Percentiles rank a stretch among this genome's conserved stretches.
Evolutionary conservation across 53 echinoderm and acorn worm genomes (phyloP).

Genomic region (Astropecten irregularis): DNA sequence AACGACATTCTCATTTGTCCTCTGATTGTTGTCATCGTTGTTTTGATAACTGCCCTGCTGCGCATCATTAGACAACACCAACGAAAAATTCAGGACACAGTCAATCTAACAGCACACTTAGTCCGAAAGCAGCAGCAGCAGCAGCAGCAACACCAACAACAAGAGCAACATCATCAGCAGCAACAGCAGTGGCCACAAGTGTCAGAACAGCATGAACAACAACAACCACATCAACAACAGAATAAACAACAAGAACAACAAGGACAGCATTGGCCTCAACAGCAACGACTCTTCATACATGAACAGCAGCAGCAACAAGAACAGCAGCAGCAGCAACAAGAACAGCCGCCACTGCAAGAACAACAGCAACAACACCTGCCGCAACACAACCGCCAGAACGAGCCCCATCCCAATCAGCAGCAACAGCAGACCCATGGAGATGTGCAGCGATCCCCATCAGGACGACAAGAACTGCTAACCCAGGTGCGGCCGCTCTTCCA

Average conservation of each 20-base stretch:
- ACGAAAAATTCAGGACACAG: conserved; percentile 8
- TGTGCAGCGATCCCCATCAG: no score
- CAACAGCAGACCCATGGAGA: neutral
- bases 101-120: neutral
- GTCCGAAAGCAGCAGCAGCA: neutral
- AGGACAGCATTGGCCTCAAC: neutral
- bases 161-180: neutral
- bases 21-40: neutral
- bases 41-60: neutral
- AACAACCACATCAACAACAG: neutral
- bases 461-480: no score
- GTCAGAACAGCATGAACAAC: neutral
- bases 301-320: neutral
- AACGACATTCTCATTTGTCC: neutral
- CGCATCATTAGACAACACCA: conserved; percentile 8
- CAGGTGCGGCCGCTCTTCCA: no score
- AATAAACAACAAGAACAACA: neutral
- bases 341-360: neutral
- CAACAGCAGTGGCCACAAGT: neutral
- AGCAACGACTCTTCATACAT: no score
- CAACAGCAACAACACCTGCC: neutral
- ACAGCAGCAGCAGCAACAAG: neutral
- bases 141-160: no score
- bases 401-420: neutral
- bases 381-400: neutral